Evolutionary conservation across 2,888 invertebrate genomes (phyloP).

Genomic region (Smittia aterrima): DNA sequence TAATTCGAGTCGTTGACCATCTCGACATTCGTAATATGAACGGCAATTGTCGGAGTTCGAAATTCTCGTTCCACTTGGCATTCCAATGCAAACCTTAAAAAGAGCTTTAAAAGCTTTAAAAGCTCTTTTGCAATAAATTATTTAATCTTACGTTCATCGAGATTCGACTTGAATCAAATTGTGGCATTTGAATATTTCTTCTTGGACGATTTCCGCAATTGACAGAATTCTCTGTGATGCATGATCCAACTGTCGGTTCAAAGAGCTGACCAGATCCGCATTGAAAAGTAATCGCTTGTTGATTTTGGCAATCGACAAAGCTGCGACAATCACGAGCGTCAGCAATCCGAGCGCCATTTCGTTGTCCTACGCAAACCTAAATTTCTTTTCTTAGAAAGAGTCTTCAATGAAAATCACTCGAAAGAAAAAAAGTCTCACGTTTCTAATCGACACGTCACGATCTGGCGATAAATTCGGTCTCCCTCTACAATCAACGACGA

Average conservation of each 20-base stretch:
- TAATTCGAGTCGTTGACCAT: neutral
- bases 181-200: too few relatives aligned
- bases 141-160: neutral
- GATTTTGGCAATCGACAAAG: neutral
- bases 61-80: conserved; percentile 9
- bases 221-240: neutral
- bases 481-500: neutral
- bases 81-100: neutral
- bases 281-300: neutral
- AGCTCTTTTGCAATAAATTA: neutral
- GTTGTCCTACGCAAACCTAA: neutral
- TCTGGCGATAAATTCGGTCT: neutral
- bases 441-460: neutral
- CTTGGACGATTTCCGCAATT: neutral
- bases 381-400: neutral
- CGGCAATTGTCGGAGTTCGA: neutral
- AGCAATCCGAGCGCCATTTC: neutral
- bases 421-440: neutral
- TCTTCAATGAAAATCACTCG: neutral
- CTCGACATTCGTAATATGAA: neutral
- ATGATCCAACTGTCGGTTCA: neutral
- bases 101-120: neutral
- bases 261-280: neutral
- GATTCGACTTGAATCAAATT: neutral
- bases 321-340: neutral